Conservation (phyloP, 2,113 vertebrate species). For the Tympanuchus pallidicinctus region DNA sequence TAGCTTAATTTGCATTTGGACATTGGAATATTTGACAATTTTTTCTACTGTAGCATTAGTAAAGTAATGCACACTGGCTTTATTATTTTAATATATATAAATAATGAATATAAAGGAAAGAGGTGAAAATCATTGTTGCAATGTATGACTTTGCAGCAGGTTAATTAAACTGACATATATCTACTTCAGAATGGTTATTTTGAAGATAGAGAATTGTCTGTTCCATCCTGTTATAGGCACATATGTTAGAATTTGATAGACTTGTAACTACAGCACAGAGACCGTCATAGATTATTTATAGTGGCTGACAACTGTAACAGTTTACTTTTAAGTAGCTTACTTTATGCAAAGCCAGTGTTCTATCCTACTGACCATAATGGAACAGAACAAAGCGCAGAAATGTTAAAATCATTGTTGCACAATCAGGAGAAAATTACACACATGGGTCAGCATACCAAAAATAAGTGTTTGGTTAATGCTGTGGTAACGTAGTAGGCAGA, state of each 20-base stretch:
- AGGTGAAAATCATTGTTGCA: not conserved
- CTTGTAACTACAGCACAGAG: not conserved
- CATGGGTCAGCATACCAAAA: not conserved
- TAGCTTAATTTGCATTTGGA: constrained; percentile 37
- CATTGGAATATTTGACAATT: not conserved
- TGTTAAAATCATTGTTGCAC: not conserved
- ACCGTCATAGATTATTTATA: not conserved
- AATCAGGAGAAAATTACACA: not conserved
- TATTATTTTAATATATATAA: constrained; percentile 28
- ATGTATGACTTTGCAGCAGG: not conserved
- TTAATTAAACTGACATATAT: not conserved
- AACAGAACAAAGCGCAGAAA: not conserved
- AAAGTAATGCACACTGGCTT: not conserved
- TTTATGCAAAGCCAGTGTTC: not conserved
- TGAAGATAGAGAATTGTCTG: not conserved
- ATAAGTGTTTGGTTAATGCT: too few species aligned
- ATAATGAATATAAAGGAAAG: not conserved
- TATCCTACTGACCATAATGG: not conserved
- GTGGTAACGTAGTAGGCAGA: fast-evolving
- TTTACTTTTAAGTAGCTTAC: not conserved
- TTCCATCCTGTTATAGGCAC: not conserved
- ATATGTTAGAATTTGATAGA: not conserved
- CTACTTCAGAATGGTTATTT: not conserved
- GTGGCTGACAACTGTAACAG: not conserved
- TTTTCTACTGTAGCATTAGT: not conserved